Base-by-base conservation (phyloP, 2,888 invertebrate species). In the Athalia cordata region DNA sequence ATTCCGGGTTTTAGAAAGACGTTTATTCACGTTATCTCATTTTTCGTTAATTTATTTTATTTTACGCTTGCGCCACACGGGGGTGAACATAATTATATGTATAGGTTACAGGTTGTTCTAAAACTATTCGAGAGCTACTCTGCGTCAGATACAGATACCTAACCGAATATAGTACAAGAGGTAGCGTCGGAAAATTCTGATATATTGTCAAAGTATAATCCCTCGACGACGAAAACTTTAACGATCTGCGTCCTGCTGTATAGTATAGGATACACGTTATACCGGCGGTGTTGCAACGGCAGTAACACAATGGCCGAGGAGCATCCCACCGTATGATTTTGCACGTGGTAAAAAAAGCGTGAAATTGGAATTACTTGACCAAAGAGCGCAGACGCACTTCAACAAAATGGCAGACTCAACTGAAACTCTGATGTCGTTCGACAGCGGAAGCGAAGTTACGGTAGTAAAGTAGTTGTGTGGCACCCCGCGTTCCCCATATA, bases 391-490 rank as follows among this genome's bases (percentile, higher is more conserved):
- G 72, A 59, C 59, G 59, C 52, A 59, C 43, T 72, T 29, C 47
- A 43, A 59, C 72, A 59, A 72, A 72, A 72, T 72, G 59, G 72
- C 15, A 72, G 59, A 72, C 59, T 72, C 72, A 59, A 72, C 72
- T 72, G 13, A 72, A 72, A 72, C 72, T 72, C 72, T 47, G 29
- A 29, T 29, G 59, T 47, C 72, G 47, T 72, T 72, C 72, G 72
- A 72, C 72, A 72, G 57, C 59, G 72, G 72, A 76, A 78, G 77
- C 74, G 81, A 81, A 83, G 82, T 81, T 80, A 77, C 79, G 79
- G 79, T 79, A 70, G 81, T 66, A 82, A 82, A 82, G 82, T 82
- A 84, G 80, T 80, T 79, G 59, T 72, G 72, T 72, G 59, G 57
- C 72, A 72, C 72, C 72, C 52, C 57, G 45, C 9, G 29, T 29